Percentiles rank a stretch among this genome's conserved stretches.
These are phyloP conservation scores for Gymnorhina tibicen DNA, from an alignment of 2,113 vertebrate species.

Conservation along the genomic window DNA sequence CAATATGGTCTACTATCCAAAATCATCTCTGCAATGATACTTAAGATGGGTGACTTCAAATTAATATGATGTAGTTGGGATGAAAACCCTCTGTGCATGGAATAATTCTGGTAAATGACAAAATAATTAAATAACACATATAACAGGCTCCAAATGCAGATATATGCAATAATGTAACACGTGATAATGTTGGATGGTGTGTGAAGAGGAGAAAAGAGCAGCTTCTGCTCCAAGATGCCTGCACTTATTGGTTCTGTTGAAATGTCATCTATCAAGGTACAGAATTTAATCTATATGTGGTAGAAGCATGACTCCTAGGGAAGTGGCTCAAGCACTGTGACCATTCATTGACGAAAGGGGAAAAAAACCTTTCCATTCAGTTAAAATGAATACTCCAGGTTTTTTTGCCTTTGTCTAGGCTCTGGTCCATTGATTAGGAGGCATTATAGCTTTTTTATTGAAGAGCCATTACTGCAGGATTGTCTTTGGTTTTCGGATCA, in stretches of 20 bases:
- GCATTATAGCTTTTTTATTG: neutral
- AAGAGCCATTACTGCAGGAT: conserved; percentile 4
- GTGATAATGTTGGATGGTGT: neutral
- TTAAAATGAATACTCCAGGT: conserved; percentile 12
- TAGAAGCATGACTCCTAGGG: conserved; percentile 16
- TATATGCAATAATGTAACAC: neutral
- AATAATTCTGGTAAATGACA: conserved; percentile 58
- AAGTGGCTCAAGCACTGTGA: neutral
- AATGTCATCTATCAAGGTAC: neutral
- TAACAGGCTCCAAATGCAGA: conserved; percentile 5
- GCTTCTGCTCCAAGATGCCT: neutral
- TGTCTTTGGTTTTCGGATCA: conserved; percentile 33
- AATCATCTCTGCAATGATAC: conserved; percentile 27
- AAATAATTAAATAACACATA: conserved; percentile 66
- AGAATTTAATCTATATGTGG: conserved; percentile 47
- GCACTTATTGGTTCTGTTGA: neutral
- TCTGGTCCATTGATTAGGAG: neutral
- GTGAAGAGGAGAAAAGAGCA: conserved; percentile 16
- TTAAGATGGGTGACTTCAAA: conserved; percentile 49
- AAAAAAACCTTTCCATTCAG: conserved; percentile 45
- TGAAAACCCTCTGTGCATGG: neutral
- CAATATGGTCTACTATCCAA: neutral
- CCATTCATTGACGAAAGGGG: conserved; percentile 10
- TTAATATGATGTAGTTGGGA: neutral
- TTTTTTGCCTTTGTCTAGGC: neutral